Conservation (phyloP, 2,888 invertebrate genomes). For the Molanna angustata region DNA sequence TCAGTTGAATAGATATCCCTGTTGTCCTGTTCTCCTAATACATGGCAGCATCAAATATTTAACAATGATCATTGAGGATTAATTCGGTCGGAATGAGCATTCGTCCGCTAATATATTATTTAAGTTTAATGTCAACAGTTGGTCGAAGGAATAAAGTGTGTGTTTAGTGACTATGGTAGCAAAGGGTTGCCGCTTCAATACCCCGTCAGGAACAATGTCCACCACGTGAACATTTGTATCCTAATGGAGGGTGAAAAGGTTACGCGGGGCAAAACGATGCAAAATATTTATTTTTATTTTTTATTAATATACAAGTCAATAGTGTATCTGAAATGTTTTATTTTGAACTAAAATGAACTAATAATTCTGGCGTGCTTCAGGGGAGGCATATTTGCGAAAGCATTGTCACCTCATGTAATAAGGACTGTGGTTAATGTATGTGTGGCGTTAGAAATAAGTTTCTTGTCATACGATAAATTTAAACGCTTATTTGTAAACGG, state of each 20-base stretch:
- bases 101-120: slow-evolving; percentile 25
- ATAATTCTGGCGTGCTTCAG: no score
- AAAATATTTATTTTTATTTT: no score
- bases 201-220: slow-evolving; percentile 21
- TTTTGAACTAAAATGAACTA: no score
- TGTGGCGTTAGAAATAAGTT: no score
- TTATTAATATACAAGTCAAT: no score
- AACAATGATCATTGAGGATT: slow-evolving; percentile 26
- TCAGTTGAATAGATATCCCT: no score
- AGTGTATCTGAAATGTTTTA: no score
- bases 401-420: no score
- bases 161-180: slow-evolving; percentile 14
- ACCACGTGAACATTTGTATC: slow-evolving; percentile 10
- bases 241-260: slow-evolving; percentile 9
- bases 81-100: slow-evolving; percentile 20
- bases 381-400: no score
- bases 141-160: slow-evolving; percentile 27
- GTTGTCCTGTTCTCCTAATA: slow-evolving; percentile 9
- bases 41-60: slow-evolving; percentile 23
- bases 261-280: neutral
- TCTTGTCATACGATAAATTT: no score
- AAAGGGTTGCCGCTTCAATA: slow-evolving; percentile 28
- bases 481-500: no score
- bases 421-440: no score
- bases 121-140: slow-evolving; percentile 31